phyloP scores from a whole-genome alignment of 2,888 invertebrate species.

The Cosmopolites sordidus region DNA sequence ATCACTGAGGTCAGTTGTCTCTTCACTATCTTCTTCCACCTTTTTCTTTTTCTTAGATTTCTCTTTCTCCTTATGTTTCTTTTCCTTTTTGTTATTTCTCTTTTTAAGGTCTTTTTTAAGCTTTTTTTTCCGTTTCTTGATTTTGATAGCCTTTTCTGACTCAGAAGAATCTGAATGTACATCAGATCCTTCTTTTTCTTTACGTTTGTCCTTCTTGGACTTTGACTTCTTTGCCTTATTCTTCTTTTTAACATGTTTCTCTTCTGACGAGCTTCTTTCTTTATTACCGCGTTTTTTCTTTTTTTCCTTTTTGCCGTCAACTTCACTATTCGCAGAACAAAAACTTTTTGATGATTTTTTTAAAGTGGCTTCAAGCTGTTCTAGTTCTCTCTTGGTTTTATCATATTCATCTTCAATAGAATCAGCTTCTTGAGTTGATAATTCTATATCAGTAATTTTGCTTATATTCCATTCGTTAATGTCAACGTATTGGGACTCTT shows the following conservation, averaged over 20 bases:
- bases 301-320: conserved; percentile 5
- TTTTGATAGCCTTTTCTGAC: conserved; percentile 19
- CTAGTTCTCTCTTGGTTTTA: conserved; percentile 15
- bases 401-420: conserved; percentile 11
- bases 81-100: conserved; percentile 8
- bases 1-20: conserved; percentile 9
- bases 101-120: conserved; percentile 11
- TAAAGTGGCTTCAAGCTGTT: conserved; percentile 10
- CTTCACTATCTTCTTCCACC: conserved; percentile 31
- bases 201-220: conserved; percentile 9
- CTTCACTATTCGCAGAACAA: neutral
- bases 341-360: conserved; percentile 1
- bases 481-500: neutral
- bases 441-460: conserved; percentile 1
- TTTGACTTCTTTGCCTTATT: conserved; percentile 7
- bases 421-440: neutral
- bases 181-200: conserved; percentile 4
- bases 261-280: neutral
- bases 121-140: conserved; percentile 15
- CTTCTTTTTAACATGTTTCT: conserved; percentile 5
- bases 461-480: neutral
- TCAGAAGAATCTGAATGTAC: conserved; percentile 9
- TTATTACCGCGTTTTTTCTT: neutral
- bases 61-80: conserved; percentile 13
- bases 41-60: conserved; percentile 18